Evolutionary conservation across 2,797 vertebrate genomes (phyloP).

Genomic region (Anguilla megastoma): DNA sequence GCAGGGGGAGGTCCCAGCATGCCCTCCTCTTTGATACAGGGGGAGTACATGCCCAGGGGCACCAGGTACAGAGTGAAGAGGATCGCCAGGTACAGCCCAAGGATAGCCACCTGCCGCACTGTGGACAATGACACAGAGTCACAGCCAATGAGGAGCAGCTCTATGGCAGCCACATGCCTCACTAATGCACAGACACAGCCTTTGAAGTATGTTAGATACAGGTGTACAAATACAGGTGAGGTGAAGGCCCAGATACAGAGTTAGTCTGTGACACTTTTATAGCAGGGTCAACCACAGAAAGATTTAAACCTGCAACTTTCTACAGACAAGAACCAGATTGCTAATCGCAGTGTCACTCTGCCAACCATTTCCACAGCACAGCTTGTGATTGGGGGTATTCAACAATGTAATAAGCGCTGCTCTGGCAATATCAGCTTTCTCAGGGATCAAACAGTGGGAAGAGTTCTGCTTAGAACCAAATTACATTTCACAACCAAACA

Average conservation of each 20-base stretch:
- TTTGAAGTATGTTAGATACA: neutral
- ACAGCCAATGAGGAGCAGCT: neutral
- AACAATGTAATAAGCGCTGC: neutral
- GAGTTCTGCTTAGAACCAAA: neutral
- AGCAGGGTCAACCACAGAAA: neutral
- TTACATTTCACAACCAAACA: neutral
- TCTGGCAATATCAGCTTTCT: neutral
- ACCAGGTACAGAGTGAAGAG: slow-evolving; percentile 83
- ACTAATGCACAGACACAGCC: neutral
- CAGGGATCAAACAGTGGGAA: neutral
- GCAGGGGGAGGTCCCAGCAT: slow-evolving; percentile 80
- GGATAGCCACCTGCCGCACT: slow-evolving; percentile 78
- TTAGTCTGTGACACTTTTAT: neutral
- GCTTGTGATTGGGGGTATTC: neutral
- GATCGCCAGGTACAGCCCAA: slow-evolving; percentile 78
- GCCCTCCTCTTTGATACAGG: slow-evolving; percentile 83
- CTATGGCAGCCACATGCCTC: neutral
- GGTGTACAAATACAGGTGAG: neutral
- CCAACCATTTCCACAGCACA: neutral
- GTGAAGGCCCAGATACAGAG: neutral
- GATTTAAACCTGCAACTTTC: neutral
- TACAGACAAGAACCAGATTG: neutral
- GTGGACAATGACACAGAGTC: slow-evolving; percentile 25
- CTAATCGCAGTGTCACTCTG: neutral
- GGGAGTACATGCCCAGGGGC: slow-evolving; percentile 88